Conservation (phyloP, 2,113 vertebrate genomes). For the Notarius quadriscutis region DNA sequence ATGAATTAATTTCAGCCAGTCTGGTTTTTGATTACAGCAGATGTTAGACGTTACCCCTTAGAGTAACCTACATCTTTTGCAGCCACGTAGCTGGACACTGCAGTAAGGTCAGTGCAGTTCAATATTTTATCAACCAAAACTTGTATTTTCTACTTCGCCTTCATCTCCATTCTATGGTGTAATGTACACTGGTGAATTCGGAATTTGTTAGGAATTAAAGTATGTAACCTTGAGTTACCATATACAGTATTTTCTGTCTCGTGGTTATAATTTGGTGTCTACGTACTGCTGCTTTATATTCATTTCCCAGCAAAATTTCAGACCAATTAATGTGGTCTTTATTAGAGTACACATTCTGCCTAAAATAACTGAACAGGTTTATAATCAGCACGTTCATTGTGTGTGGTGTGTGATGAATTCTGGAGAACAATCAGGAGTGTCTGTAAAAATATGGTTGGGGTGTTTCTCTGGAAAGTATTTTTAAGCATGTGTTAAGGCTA, state of each 20-base stretch:
- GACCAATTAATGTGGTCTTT: slow-evolving; percentile 63
- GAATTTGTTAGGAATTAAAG: too few relatives aligned
- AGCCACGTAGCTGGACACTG: too few relatives aligned
- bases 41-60: too few relatives aligned
- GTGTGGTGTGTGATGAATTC: slow-evolving; percentile 49
- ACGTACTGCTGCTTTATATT: slow-evolving; percentile 50
- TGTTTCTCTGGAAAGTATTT: not conserved
- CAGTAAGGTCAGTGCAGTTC: too few relatives aligned
- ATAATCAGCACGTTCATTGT: slow-evolving; percentile 45
- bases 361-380: slow-evolving; percentile 57
- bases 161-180: too few relatives aligned
- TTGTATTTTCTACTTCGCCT: too few relatives aligned
- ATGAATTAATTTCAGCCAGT: too few relatives aligned
- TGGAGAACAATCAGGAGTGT: slow-evolving; percentile 24
- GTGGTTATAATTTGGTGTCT: slow-evolving; percentile 60
- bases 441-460: not conserved
- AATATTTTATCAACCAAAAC: too few relatives aligned
- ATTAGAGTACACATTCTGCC: slow-evolving; percentile 64
- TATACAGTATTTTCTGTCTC: slow-evolving; percentile 43
- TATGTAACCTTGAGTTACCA: too few relatives aligned
- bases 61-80: too few relatives aligned
- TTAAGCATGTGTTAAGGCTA: slow-evolving; percentile 13
- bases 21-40: too few relatives aligned
- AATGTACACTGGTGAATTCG: too few relatives aligned
- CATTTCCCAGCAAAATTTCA: slow-evolving; percentile 55